phyloP scores from a whole-genome alignment of 1,140 invertebrate genomes.

The Drosophila nigrodunni region DNA sequence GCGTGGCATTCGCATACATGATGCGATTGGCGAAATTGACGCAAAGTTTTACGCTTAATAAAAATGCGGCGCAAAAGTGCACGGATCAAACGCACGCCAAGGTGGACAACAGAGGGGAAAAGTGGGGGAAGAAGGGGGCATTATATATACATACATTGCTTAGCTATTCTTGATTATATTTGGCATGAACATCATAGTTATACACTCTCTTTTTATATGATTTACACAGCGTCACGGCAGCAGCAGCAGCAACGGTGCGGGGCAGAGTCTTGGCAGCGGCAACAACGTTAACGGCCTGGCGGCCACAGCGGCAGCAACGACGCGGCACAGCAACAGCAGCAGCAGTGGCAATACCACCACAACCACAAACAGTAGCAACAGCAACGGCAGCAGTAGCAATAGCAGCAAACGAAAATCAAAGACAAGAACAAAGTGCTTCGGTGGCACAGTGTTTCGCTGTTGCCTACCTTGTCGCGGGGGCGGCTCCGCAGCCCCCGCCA shows the following conservation, averaged over 20 bases:
- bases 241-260: constrained; percentile 58
- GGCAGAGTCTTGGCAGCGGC: constrained; percentile 54
- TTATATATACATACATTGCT: background rate
- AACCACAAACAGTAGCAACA: constrained; percentile 14
- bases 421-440: constrained; percentile 77
- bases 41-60: constrained; percentile 68
- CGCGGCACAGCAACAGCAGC: constrained; percentile 22
- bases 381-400: constrained; percentile 27
- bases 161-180: constrained; percentile 1
- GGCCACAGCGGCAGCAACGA: constrained; percentile 49
- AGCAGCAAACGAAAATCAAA: constrained; percentile 72
- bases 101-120: constrained; percentile 30
- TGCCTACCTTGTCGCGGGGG: constrained; percentile 88
- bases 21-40: constrained; percentile 80
- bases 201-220: background rate
- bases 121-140: background rate
- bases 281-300: constrained; percentile 70
- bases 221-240: constrained; percentile 63
- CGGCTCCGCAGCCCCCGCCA: constrained; percentile 86
- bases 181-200: constrained; percentile 2
- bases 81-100: constrained; percentile 60
- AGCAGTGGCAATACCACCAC: constrained; percentile 33
- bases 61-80: constrained; percentile 67
- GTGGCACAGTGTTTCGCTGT: constrained; percentile 88
- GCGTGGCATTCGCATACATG: constrained; percentile 49